A percentile compares a stretch with the other conserved stretches of the same genome.
These are phyloP conservation scores for Spodoptera picta DNA, from an alignment of 2,888 invertebrate species.

Conservation along the genomic window DNA sequence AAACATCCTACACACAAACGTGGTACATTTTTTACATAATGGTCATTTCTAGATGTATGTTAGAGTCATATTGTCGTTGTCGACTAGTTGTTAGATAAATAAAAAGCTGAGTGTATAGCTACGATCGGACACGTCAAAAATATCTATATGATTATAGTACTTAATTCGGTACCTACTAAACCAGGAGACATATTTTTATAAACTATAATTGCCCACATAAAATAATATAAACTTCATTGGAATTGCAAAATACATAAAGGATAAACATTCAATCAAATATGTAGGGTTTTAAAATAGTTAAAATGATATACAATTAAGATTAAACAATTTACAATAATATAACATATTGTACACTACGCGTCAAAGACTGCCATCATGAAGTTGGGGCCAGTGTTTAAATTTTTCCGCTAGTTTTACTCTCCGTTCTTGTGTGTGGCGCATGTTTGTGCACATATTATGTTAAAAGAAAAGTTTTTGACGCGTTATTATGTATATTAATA, in stretches of 20 bases:
- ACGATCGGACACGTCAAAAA: constrained; percentile 40
- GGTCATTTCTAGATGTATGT: not conserved
- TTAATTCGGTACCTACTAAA: constrained; percentile 62
- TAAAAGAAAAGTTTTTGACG: too few species aligned
- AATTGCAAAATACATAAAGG: constrained; percentile 55
- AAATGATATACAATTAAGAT: constrained; percentile 43
- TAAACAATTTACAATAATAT: constrained; percentile 51
- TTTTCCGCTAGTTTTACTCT: too few species aligned
- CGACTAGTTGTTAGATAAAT: constrained; percentile 16
- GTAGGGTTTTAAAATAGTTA: constrained; percentile 47
- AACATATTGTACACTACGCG: constrained; percentile 6
- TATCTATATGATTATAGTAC: constrained; percentile 51
- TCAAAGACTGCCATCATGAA: too few species aligned
- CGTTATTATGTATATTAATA: constrained; percentile 32
- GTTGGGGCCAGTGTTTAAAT: too few species aligned
- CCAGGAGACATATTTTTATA: constrained; percentile 88
- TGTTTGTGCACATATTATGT: too few species aligned
- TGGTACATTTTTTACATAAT: constrained; percentile 5
- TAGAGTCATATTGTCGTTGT: constrained; percentile 12
- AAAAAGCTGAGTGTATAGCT: constrained; percentile 30
- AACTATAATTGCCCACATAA: constrained; percentile 85
- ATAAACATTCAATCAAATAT: constrained; percentile 51
- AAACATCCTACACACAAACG: too few species aligned
- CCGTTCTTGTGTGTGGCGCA: too few species aligned
- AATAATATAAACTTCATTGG: constrained; percentile 47